Evolutionary conservation across 2,888 invertebrate species (phyloP), one percentile per base, ranked within the genome.

Genomic region (Ornithoptera alexandrae): DNA sequence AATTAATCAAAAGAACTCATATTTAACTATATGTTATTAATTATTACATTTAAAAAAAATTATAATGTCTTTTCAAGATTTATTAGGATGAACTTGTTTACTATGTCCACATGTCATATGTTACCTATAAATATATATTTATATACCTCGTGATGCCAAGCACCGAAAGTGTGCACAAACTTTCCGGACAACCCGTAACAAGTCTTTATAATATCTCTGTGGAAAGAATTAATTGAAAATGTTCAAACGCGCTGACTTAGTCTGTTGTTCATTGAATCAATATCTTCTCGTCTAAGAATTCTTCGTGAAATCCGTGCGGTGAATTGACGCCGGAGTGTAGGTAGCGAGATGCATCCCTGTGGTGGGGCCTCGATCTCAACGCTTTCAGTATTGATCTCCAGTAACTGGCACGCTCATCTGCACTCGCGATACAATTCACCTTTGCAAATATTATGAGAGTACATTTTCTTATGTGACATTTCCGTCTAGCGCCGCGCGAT

Each of bases 401-500:
- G 63, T 67, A 71, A 67, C 67, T 61, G 68, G 57, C 65, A 60
- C 67, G 70, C 73, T 72, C 69, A 71, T 69, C 74, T 71, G 70
- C 63, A 67, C 68, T 46, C 69, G 39, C 69, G 69, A 72, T 71
- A 72, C 71, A 69, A 69, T 72, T 71, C 68, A 72, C 68, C 68
- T 72, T 65, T 69, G 71, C 67, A 72, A 70, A 71, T 71, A 62
- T 53, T 68, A 66, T 70, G 60, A 69, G 62, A 58, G 60, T 69
- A 67, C 61, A 70, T 72, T 67, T 63, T 60, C 68, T 67, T 22
- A 59, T 67, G 53, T 58, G 65, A 57, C n/a, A 42, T 68, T 71
- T 10, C 24, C 24, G 18, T 53, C 12, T 18, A 18, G 30, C 36
- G n/a, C 36, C 59, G 67, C 67, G 66, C 65, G 64, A 69, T 46